Evolutionary conservation across 2,888 invertebrate species (phyloP), one percentile per base, ranked within the genome.

Genomic region (Lacanobia wlatinum): DNA sequence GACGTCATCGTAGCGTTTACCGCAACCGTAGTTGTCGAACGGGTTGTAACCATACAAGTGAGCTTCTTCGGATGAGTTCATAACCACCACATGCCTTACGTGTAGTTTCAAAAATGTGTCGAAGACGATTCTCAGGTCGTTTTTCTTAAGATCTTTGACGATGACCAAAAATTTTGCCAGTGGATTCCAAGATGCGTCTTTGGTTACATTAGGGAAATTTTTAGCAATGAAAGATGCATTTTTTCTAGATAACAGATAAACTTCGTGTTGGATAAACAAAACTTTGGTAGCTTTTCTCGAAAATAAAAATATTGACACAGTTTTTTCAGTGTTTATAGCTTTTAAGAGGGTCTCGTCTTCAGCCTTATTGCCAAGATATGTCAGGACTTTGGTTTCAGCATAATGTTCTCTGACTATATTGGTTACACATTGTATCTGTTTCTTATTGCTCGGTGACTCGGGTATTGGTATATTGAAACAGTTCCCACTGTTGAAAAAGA

Each of bases 21-120:
- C 94, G 60, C 94, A 94, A 0, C 88, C 88, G 59, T 88, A 91
- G 67, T 94, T 90, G 68, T 92, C 90, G 56, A 87, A 94, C 0
- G 94, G 91, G 74, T 94, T 91, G 73, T 93, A 94, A 1, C 91
- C 86, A 67, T 90, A 93, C 18, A 94, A 38, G 4, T 90, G 77
- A n/a, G 86, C 83, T 16, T 90, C 86, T 5, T 76, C 65, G 0
- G 84, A 88, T 18, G 87, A 89, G 43, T 90, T 89, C 2, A 92
- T 50, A 5, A 94, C 74, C 2, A 92, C 46, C 0, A 90, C 91
- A 52, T 91, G 75, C 4, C 77, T 56, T 0, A 91, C 86, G 52
- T 89, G 91, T 9, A 82, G 59, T 14, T 74, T 68, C 18, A 94
- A 73, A 38, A 94, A 82, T 50, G 74, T 67, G 48, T 92, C 83